These are phyloP conservation scores for Pseudomyrmex cubaensis DNA, from an alignment of 1,140 invertebrate species.

Conservation along the genomic window DNA sequence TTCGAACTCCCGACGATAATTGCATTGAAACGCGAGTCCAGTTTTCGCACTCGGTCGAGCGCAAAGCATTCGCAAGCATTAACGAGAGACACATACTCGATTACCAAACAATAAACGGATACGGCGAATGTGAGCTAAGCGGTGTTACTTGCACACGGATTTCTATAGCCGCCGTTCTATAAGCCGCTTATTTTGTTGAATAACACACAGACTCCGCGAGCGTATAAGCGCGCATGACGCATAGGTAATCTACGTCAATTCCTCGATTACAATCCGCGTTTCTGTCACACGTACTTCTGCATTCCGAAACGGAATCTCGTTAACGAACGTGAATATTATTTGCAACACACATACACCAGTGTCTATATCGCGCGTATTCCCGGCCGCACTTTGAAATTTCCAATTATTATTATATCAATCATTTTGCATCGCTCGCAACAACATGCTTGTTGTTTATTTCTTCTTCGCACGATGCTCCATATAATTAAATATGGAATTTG, in stretches of 20 bases:
- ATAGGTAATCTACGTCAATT: constrained; percentile 47
- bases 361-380: background rate
- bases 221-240: constrained; percentile 5
- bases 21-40: constrained; percentile 40
- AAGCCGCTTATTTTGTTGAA: constrained; percentile 53
- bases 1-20: constrained; percentile 29
- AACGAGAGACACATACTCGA: constrained; percentile 34
- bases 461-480: background rate
- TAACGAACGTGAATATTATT: constrained; percentile 56
- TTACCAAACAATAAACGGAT: constrained; percentile 52
- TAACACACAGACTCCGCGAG: constrained; percentile 18
- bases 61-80: constrained; percentile 30
- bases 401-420: constrained; percentile 48
- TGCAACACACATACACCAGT: constrained; percentile 33
- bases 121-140: constrained; percentile 30
- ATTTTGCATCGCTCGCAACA: background rate
- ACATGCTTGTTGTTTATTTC: background rate
- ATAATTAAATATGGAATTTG: constrained; percentile 6
- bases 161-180: constrained; percentile 27
- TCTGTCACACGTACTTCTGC: background rate
- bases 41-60: constrained; percentile 30
- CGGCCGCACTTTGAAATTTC: constrained; percentile 30
- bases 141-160: constrained; percentile 30
- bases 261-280: constrained; percentile 27
- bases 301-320: constrained; percentile 17